These are phyloP conservation scores for Paelopatides confundens DNA, from an alignment of 53 echinoderm and acorn worm genomes.

Conservation along the genomic window DNA sequence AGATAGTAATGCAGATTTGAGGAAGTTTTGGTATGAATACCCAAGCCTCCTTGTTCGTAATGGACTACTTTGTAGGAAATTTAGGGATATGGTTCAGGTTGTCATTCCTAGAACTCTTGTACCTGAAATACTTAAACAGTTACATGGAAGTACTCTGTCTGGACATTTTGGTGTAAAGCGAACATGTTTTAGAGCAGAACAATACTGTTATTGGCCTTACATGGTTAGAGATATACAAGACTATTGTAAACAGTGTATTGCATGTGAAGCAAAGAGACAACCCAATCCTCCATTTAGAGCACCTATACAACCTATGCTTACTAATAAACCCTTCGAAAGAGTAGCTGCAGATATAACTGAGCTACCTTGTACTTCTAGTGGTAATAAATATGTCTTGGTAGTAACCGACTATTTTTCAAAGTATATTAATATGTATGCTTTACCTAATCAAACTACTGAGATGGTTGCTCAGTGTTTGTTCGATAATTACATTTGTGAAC, in stretches of 20 bases:
- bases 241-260: conserved; percentile 47
- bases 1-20: not conserved
- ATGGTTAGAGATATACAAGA: conserved; percentile 61
- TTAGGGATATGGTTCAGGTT: not conserved
- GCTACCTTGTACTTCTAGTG: conserved; percentile 44
- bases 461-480: conserved; percentile 44
- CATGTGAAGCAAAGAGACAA: conserved; percentile 54
- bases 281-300: conserved; percentile 56
- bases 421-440: conserved; percentile 61
- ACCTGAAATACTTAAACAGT: conserved; percentile 7
- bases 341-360: too few relatives aligned
- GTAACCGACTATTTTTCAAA: conserved; percentile 72
- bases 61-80: not conserved
- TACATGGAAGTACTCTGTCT: conserved; percentile 1
- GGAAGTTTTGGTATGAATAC: not conserved
- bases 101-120: conserved; percentile 19
- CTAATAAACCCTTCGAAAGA: conserved; percentile 55
- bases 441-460: too few relatives aligned
- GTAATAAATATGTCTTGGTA: conserved; percentile 64
- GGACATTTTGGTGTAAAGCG: not conserved
- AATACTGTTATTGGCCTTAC: conserved; percentile 59
- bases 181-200: conserved; percentile 34
- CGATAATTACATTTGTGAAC: conserved; percentile 51
- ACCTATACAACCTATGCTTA: conserved; percentile 39
- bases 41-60: not conserved